Evolutionary conservation across 1,140 invertebrate genomes (phyloP), one percentile per base, ranked within the genome.

Genomic region (Hyles vespertilio): DNA sequence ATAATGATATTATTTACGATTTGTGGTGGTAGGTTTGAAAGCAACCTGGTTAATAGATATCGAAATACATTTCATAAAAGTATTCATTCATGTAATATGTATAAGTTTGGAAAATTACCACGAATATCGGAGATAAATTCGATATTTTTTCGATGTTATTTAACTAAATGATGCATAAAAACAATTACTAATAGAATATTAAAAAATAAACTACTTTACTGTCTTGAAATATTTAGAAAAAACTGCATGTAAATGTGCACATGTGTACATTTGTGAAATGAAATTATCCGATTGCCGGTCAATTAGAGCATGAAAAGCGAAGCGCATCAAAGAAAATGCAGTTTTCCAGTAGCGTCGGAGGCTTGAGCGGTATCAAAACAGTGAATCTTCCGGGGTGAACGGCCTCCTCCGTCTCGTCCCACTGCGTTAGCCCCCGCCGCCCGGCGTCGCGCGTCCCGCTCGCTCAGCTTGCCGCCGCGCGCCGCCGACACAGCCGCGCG

Each of bases 321-420:
- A 75, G 76, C 75, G 81, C 76, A 74, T 85, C 72, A 81, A 86
- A 87, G 85, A 88, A 88, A 88, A 88, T 88, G 79, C 83, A 86
- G 79, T 88, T 88, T 87, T 85, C 84, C 77, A 84, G 67, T 74
- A 74, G 61, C 66, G 73, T 59, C 66, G 69, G 77, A 86, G 82
- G 85, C 83, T 88, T 75, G 72, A 70, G 79, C 79, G 76, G 78
- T 87, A 88, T 88, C 85, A 88, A 88, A 88, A 88, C 82, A 88
- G 77, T 82, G 85, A 83, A 85, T 86, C 81, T 88, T 87, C 84
- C 85, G 85, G 85, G 85, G 85, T 89, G 73, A 86, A 87, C 75
- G 84, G 63, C 85, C 85, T 67, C 67, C 45, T 64, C 64, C 63
- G 71, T 77, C 73, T 74, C 76, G 77, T 73, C 70, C 69, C 78